These are phyloP conservation scores for Thera britannica DNA, from an alignment of 2,888 invertebrate species.

Conservation along the genomic window DNA sequence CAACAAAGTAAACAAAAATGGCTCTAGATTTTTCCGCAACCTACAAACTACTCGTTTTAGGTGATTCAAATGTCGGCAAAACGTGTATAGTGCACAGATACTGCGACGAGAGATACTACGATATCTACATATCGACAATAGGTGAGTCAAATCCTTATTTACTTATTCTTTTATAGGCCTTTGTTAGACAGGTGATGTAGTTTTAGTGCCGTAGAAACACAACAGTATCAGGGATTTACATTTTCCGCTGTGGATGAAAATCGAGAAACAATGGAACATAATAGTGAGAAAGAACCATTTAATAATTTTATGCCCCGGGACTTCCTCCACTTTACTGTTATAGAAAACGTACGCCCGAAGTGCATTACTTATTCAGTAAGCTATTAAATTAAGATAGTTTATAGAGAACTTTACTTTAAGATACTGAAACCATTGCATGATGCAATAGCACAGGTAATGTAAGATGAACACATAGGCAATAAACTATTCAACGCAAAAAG, in stretches of 20 bases:
- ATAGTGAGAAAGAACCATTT: conserved; percentile 46
- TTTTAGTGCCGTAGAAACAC: conserved; percentile 57
- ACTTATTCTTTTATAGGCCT: conserved; percentile 69
- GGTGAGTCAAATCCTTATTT: conserved; percentile 86
- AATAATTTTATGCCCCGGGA: conserved; percentile 45
- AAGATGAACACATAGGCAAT: not conserved
- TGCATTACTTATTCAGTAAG: conserved; percentile 34
- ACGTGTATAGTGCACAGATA: conserved; percentile 96
- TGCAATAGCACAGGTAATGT: not conserved
- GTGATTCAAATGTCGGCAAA: conserved; percentile 95
- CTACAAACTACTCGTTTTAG: conserved; percentile 93
- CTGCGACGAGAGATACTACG: conserved; percentile 95
- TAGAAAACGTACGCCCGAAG: conserved; percentile 37
- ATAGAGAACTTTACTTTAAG: not conserved
- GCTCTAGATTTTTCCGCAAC: conserved; percentile 94
- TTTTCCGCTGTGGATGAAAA: conserved; percentile 58
- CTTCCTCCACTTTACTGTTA: conserved; percentile 43
- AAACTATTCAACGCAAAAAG: not conserved
- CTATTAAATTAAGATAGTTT: conserved; percentile 6
- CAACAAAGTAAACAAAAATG: conserved; percentile 86
- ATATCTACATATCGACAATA: conserved; percentile 95
- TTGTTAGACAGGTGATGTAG: conserved; percentile 69
- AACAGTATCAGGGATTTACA: conserved; percentile 57
- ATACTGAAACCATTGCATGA: not conserved
- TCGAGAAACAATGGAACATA: conserved; percentile 56